Percentiles rank a stretch among this genome's conserved stretches.
Evolutionary conservation across 2,113 vertebrate species (phyloP).

Genomic region (Tetrao urogallus): DNA sequence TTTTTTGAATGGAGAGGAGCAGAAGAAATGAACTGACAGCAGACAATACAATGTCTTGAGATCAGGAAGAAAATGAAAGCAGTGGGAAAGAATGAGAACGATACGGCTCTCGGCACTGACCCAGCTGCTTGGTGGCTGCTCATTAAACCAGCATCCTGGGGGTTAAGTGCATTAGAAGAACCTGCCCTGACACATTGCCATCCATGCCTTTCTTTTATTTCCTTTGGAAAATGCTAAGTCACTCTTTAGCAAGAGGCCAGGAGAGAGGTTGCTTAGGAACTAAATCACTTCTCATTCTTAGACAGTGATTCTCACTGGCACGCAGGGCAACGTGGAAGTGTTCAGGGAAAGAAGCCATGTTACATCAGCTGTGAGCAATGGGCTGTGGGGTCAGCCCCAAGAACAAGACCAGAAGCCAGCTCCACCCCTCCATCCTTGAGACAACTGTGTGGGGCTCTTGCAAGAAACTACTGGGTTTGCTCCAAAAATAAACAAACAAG

Average conservation of each 20-base stretch:
- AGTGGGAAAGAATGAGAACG: background rate
- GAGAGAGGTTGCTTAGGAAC: conserved; percentile 73
- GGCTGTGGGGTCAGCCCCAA: background rate
- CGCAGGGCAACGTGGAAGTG: accelerated
- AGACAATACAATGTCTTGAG: background rate
- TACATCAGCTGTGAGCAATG: background rate
- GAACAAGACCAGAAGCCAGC: background rate
- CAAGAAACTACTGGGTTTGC: background rate
- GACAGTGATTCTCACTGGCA: conserved; percentile 66
- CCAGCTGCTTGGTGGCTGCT: background rate
- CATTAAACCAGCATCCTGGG: background rate
- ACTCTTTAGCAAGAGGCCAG: conserved; percentile 68
- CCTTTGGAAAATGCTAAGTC: conserved; percentile 56
- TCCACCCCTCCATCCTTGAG: background rate
- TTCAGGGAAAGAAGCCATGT: background rate
- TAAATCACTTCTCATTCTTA: conserved; percentile 71
- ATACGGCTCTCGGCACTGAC: background rate
- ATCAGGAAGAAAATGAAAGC: background rate
- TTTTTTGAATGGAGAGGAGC: background rate
- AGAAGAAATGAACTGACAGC: background rate
- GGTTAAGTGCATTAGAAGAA: conserved; percentile 39
- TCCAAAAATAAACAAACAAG: background rate
- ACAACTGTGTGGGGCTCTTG: background rate
- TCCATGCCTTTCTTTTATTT: background rate
- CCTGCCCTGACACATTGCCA: conserved; percentile 5